Evolutionary conservation across 1,140 invertebrate species (phyloP), one percentile per base, ranked within the genome.

Genomic region (Ceratitis capitata): DNA sequence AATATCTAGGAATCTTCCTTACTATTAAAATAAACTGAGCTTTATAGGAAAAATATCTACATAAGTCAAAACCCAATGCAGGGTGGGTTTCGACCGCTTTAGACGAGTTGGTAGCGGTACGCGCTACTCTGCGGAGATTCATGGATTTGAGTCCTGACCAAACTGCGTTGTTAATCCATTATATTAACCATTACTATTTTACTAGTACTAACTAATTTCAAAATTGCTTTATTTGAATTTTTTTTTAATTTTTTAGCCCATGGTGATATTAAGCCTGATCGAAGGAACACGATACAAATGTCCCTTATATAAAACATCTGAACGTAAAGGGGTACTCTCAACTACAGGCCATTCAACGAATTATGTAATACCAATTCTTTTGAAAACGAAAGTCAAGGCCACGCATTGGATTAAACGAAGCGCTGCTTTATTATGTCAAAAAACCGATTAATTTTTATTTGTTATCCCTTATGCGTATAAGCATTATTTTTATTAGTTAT

Each of bases 281-380:
- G 92, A 94, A 82, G 93, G 93, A 0, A 87, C 91, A 0, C 93
- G 95, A 64, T 98, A 98, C 89, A 93, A 93, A 85, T 97, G 96
- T 91, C 97, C 97, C 6, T 92, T 98, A 1, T 98, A 98, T 90
- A 98, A 98, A 90, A 98, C 97, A 0, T 95, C 96, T 19, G 97
- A 96, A 86, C 94, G 97, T 86, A 94, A 95, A 88, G 97, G 97
- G 12, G 94, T 95, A 85, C 92, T 96, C 14, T 97, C 97, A 64
- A 98, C 97, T 0, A 98, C 97, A 0, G 97, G 97, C 1, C 97
- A 98, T 92, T 98, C 97, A 0, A 98, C 97, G 0, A 98, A 98
- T 93, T 98, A 96, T 92, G 96, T 98, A 1, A 92, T 98, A 61
- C 95, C 95, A 1, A 94, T 98, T 87, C 93, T 95, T 82, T 91